These are phyloP conservation scores for Chiloscyllium plagiosum DNA, from an alignment of 2,113 vertebrate species.

Conservation along the genomic window DNA sequence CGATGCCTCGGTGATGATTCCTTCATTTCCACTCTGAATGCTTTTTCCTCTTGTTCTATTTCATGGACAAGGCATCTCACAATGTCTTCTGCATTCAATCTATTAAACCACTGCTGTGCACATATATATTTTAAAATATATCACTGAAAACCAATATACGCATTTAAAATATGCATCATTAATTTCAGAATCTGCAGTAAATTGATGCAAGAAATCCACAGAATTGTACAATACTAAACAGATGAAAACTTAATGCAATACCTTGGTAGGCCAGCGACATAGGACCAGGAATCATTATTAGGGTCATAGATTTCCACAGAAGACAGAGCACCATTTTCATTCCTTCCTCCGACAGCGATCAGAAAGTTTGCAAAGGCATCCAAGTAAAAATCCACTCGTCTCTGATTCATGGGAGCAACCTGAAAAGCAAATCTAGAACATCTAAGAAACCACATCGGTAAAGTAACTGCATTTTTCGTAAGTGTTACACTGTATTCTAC, in stretches of 20 bases:
- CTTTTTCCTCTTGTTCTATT: not conserved
- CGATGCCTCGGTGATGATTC: not conserved
- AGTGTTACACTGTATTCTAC: not conserved
- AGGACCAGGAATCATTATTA: slow-evolving; percentile 78
- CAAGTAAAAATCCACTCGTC: slow-evolving; percentile 85
- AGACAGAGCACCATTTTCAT: slow-evolving; percentile 75
- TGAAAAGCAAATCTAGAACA: slow-evolving; percentile 46
- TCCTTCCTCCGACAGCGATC: slow-evolving; percentile 87
- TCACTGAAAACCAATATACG: not conserved
- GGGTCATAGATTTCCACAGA: slow-evolving; percentile 84
- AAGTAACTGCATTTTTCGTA: not conserved
- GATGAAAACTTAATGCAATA: slow-evolving; percentile 42
- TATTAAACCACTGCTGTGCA: too few species aligned
- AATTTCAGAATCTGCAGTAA: not conserved
- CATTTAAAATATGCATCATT: not conserved
- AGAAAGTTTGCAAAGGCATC: slow-evolving; percentile 72
- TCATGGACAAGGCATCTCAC: not conserved
- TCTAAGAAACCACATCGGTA: not conserved
- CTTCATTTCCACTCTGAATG: not conserved
- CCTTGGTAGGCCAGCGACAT: slow-evolving; percentile 81
- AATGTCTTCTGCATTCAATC: not conserved
- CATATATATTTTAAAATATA: not conserved
- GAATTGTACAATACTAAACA: not conserved
- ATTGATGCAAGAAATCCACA: not conserved
- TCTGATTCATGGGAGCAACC: slow-evolving; percentile 85